Conservation (phyloP, 2,888 invertebrate genomes). For the Netelia fuscicornis region DNA sequence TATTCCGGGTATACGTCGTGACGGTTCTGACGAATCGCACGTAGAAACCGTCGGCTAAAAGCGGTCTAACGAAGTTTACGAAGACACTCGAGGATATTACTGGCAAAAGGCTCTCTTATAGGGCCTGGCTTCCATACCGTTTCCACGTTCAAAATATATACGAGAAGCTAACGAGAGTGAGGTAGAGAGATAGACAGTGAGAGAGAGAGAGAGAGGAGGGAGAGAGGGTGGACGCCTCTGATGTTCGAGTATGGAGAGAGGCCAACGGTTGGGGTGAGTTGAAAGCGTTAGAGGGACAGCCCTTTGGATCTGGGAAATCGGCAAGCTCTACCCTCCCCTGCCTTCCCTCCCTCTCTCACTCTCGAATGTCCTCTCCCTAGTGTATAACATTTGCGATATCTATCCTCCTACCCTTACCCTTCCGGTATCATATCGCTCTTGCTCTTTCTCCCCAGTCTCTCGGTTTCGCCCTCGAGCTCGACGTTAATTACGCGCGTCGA, state of each 20-base stretch:
- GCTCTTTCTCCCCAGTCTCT: constrained; percentile 42
- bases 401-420: constrained; percentile 59
- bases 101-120: constrained; percentile 30
- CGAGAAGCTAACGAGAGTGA: constrained; percentile 26
- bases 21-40: constrained; percentile 28
- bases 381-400: constrained; percentile 54
- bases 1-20: neutral
- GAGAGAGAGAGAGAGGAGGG: constrained; percentile 1
- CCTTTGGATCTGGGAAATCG: constrained; percentile 53
- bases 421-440: constrained; percentile 43
- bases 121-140: constrained; percentile 26
- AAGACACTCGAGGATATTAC: constrained; percentile 82
- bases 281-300: constrained; percentile 44
- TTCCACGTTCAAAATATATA: constrained; percentile 34
- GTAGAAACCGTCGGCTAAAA: constrained; percentile 62
- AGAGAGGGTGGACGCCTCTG: constrained; percentile 5
- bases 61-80: constrained; percentile 80
- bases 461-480: constrained; percentile 58
- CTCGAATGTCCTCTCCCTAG: constrained; percentile 16
- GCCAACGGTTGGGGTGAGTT: neutral
- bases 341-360: neutral
- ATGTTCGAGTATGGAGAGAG: neutral
- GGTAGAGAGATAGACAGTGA: constrained; percentile 29
- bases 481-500: constrained; percentile 72
- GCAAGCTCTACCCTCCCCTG: constrained; percentile 36